Base-by-base conservation (phyloP, 92 coral and sea anemone species). In the Epizoanthus illoricatus region DNA sequence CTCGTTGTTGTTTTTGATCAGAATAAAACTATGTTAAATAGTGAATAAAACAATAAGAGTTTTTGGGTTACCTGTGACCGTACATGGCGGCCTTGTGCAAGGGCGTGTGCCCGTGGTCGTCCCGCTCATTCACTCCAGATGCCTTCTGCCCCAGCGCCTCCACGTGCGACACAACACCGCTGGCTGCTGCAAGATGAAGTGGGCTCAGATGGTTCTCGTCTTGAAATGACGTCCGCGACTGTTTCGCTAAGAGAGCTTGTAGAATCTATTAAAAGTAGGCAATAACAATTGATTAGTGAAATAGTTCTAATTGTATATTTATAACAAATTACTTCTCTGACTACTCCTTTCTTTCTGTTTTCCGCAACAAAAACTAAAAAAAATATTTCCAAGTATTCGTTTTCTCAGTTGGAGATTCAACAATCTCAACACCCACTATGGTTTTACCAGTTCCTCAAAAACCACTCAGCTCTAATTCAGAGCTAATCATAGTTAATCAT, bases 191-290 rank as follows among this genome's bases (percentile, higher is more conserved):
- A 13, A 92, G 92, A 55, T 92, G 94, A n/a, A 92, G 84, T 20
- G 97, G 94, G 39, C 90, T 90, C 71, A 85, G 87, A 17, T 92
- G 92, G 63, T 84, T 86, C 80, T 90, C 94, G 68, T 92, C 97
- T 71, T 84, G 90, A 63, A 88, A 92, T 57, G 85, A 70, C 40
- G 80, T 60, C 12, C 81, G 86, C 18, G 80, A 45, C 67, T 92
- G 94, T 24, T 88, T 90, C 63, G 89, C 73, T 21, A 92, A 58
- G 57, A 90, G 63, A 0, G 87, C 80, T 39, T 85, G 84, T 19
- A 92, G 80, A 73, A 92, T 85, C 97, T 92, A 67, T 4, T 21
- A 69, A 65, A 18, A 69, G 52, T 9, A 52, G 20, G 3, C n/a
- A 47, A 47, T 7, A 43, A 49, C 16, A 10, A 19, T 17, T 24